These are phyloP conservation scores for Octodonta nipae DNA, from an alignment of 2,888 invertebrate genomes.

Conservation along the genomic window DNA sequence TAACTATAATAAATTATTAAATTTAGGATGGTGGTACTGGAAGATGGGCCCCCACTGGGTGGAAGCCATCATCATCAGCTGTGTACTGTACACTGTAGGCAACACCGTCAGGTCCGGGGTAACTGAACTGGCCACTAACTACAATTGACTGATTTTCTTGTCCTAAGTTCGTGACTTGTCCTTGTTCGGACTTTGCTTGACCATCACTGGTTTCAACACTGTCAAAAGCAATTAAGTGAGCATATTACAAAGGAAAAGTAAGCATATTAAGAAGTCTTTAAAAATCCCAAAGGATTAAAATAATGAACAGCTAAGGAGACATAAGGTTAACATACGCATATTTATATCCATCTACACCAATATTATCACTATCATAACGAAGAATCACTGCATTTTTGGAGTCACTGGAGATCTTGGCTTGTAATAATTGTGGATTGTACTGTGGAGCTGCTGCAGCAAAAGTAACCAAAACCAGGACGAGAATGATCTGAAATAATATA, in stretches of 20 bases:
- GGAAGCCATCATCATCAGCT: constrained; percentile 49
- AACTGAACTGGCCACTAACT: constrained; percentile 42
- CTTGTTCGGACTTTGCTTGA: constrained; percentile 46
- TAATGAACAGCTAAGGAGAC: too few relatives aligned
- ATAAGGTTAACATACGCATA: constrained; percentile 21
- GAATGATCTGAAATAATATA: constrained; percentile 18
- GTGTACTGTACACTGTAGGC: constrained; percentile 48
- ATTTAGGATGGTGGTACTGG: constrained; percentile 25
- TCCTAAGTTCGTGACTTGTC: constrained; percentile 43
- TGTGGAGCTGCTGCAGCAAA: constrained; percentile 21
- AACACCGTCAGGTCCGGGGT: constrained; percentile 48
- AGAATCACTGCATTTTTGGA: constrained; percentile 19
- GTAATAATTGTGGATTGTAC: constrained; percentile 5
- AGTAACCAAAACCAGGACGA: constrained; percentile 19
- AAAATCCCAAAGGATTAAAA: too few relatives aligned
- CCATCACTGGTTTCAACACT: constrained; percentile 53
- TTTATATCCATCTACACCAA: constrained; percentile 23
- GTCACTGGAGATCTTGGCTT: constrained; percentile 3
- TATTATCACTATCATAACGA: constrained; percentile 23
- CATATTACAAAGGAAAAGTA: too few relatives aligned
- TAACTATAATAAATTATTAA: too few relatives aligned
- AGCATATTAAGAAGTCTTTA: too few relatives aligned
- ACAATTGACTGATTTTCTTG: constrained; percentile 47
- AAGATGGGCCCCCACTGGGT: constrained; percentile 37
- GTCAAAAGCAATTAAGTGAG: too few relatives aligned